These are phyloP conservation scores for Cotesia vestalis DNA, from an alignment of 1,140 invertebrate species.

Conservation along the genomic window DNA sequence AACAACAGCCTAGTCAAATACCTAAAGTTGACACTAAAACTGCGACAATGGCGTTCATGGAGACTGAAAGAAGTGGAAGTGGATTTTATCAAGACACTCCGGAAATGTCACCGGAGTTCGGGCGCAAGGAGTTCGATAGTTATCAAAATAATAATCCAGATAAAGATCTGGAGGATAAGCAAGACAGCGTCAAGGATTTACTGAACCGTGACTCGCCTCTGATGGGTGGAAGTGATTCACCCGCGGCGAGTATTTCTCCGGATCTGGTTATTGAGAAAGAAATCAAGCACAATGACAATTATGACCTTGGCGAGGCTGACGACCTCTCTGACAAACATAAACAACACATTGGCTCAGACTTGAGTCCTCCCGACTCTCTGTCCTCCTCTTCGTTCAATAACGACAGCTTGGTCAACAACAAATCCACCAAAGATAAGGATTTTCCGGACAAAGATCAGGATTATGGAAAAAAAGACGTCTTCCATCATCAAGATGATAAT, in stretches of 20 bases:
- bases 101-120: constrained; percentile 1
- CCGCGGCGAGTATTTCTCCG: not conserved
- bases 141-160: not conserved
- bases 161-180: too few relatives aligned
- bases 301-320: constrained; percentile 7
- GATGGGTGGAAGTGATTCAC: too few relatives aligned
- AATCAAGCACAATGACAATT: constrained; percentile 41
- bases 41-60: constrained; percentile 66
- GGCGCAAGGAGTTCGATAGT: not conserved
- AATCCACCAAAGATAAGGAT: too few relatives aligned
- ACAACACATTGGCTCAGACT: constrained; percentile 45
- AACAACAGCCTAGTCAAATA: constrained; percentile 14
- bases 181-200: too few relatives aligned
- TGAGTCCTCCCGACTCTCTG: constrained; percentile 44
- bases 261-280: not conserved
- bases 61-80: constrained; percentile 52
- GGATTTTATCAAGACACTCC: constrained; percentile 15
- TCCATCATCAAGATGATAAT: not conserved
- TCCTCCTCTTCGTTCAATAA: not conserved
- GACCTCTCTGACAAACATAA: constrained; percentile 1
- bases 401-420: too few relatives aligned
- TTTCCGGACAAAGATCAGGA: too few relatives aligned
- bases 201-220: too few relatives aligned
- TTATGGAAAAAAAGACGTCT: constrained; percentile 1
- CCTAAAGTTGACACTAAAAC: constrained; percentile 53